Percentiles rank a stretch among this genome's conserved stretches.
These are phyloP conservation scores for Lepetodrilus schrolli DNA, from an alignment of 2,888 invertebrate genomes.

Conservation along the genomic window DNA sequence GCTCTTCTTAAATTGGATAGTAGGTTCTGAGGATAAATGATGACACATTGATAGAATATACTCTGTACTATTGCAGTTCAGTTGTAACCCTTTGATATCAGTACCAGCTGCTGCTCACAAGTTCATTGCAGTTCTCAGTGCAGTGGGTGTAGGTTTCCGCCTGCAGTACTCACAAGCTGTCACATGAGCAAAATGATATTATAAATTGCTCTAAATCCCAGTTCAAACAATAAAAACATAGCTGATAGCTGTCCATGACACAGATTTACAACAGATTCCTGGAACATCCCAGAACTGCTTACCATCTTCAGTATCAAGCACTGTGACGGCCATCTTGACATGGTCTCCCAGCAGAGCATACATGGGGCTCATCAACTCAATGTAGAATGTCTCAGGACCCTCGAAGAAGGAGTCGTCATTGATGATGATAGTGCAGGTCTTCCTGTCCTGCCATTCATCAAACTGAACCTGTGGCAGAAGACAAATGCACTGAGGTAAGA, in stretches of 20 bases:
- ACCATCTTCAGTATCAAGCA: conserved; percentile 72
- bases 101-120: neutral
- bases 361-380: conserved; percentile 64
- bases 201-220: too few relatives aligned
- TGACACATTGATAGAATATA: neutral
- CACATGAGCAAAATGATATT: neutral
- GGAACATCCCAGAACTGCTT: conserved; percentile 20
- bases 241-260: too few relatives aligned
- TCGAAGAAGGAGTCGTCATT: conserved; percentile 71
- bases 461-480: conserved; percentile 73
- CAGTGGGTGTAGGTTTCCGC: too few relatives aligned
- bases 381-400: conserved; percentile 68
- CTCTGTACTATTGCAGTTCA: too few relatives aligned
- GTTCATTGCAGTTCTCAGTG: too few relatives aligned
- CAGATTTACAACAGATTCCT: too few relatives aligned
- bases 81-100: neutral
- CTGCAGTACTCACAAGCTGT: too few relatives aligned
- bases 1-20: conserved; percentile 63
- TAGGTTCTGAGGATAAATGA: conserved; percentile 60
- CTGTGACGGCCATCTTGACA: conserved; percentile 55
- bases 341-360: conserved; percentile 62
- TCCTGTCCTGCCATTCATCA: conserved; percentile 69
- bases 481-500: too few relatives aligned
- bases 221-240: too few relatives aligned
- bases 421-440: conserved; percentile 68